Base-by-base conservation (phyloP, 2,797 vertebrate species). In the Ciconia nigra region DNA sequence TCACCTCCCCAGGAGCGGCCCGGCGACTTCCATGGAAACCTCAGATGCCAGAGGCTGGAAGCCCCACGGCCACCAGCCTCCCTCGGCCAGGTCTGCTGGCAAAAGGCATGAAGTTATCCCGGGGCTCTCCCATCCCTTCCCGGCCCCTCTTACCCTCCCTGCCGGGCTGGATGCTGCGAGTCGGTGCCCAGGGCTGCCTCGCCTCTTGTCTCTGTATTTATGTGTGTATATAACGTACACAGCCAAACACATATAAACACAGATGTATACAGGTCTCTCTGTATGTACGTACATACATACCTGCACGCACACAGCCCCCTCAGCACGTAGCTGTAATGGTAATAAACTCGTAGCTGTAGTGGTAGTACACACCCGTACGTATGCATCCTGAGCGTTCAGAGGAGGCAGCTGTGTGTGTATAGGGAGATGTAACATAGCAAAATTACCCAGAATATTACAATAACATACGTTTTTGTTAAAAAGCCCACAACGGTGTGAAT, bases 11-110 rank as follows among this genome's bases (percentile, higher is more conserved):
- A 47, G 69, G 29, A 72, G 18, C 2, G 2, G 11, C 24, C 46
- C 7, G 2, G 15, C 0, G 0, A 29, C 59, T 49, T 35, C 59
- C 81, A 15, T 1, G 20, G 44, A 67, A 72, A 47, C 28, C 3
- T 25, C 7, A 47, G 55, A 61, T 58, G 47, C 59, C 44, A 47
- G 76, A 39, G 44, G 52, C 37, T 49, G 67, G 49, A 46, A 88
- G 26, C 13, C 9, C 21, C 25, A 6, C 2, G 46, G 63, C 16
- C 58, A 52, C 59, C 41, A 0, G 0, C 5, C 11, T 71, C 26
- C 57, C 49, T 59, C 0, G 0, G 22, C 29, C 47, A 52, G 39
- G 13, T 35, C 33, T 71, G 78, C 20, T 67, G 41, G 47, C 41
- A 57, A 76, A 80, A 90, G 25, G 19, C 10, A 15, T 3, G 26